Evolutionary conservation across 1,140 invertebrate genomes (phyloP), one percentile per base, ranked within the genome.

Genomic region (Bombus ignitus): DNA sequence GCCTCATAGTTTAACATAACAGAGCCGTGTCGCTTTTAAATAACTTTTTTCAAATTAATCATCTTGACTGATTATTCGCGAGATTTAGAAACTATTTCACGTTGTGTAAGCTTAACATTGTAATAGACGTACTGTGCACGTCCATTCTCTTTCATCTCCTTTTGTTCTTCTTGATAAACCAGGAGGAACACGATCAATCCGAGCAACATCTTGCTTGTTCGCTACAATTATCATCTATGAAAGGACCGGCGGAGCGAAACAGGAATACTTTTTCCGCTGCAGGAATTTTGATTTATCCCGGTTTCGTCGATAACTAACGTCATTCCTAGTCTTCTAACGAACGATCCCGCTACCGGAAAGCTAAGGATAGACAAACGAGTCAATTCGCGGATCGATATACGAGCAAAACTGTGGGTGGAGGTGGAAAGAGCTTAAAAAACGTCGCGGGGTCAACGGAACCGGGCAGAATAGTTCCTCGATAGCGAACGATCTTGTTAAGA

Each of bases 401-500:
- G 57, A 77, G 71, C 53, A 18, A 68, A 59, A 44, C 68, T 32
- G 57, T 25, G 18, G 22, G 57, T 18, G 73, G 66, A 39, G 71
- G 18, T 84, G 70, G 44, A 72, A n/a, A 65, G 79, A 65, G 39
- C 82, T 85, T 74, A 76, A 62, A 89, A 62, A 89, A 68, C 73
- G 57, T 25, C 74, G 81, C 35, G 37, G 77, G 88, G 81, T 90
- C 80, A 66, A 62, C 83, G 71, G 47, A 77, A 80, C 70, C 70
- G 81, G 1, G 77, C 62, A 62, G 83, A 88, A 91, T 92, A 90
- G 91, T 91, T 91, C 75, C 62, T 68, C 88, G 81, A 88, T 91
- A 87, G 79, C 81, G 59, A 74, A 70, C 85, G 89, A 92, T 92
- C 92, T 92, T 88, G 92, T 93, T 92, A 92, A 92, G 89, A 91